Conservation (phyloP, 2,797 vertebrate species). For the Xenopus petersii region DNA sequence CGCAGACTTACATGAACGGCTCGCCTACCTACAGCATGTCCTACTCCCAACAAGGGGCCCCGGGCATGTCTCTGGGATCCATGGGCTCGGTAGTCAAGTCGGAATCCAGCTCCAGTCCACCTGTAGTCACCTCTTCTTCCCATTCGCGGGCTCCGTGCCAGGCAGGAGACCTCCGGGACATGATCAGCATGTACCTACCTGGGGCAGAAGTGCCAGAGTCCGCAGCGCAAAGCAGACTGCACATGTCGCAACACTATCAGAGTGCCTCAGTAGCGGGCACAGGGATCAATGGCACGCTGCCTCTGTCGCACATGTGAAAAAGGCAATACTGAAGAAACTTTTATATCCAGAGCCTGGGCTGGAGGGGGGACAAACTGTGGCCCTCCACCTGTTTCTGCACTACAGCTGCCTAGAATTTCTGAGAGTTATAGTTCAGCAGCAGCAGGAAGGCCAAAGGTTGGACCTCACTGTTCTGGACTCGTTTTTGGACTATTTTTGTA, state of each 20-base stretch:
- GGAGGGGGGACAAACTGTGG: constrained; percentile 45
- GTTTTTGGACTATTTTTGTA: constrained; percentile 90
- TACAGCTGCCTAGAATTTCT: too few species aligned
- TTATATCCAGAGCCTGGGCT: constrained; percentile 76
- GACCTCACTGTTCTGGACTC: constrained; percentile 33
- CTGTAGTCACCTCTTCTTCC: constrained; percentile 83
- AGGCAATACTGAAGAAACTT: constrained; percentile 63
- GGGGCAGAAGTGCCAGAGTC: constrained; percentile 92
- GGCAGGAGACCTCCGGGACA: constrained; percentile 96
- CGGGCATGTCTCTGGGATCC: constrained; percentile 89
- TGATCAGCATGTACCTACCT: constrained; percentile 99
- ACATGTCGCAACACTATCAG: constrained; percentile 98
- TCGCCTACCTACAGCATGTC: constrained; percentile 97
- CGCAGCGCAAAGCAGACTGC: constrained; percentile 90
- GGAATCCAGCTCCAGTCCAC: constrained; percentile 93
- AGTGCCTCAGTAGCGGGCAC: constrained; percentile 90
- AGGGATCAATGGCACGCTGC: constrained; percentile 95
- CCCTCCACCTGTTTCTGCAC: too few species aligned
- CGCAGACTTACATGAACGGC: constrained; percentile 97
- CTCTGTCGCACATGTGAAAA: constrained; percentile 91
- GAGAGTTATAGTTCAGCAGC: too few species aligned
- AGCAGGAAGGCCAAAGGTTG: too few species aligned
- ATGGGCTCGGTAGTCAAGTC: constrained; percentile 94
- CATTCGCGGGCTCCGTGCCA: constrained; percentile 90
- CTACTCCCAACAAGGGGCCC: constrained; percentile 86